Evolutionary conservation across 2,113 vertebrate species (phyloP).

Genomic region (Atractosteus spatula): DNA sequence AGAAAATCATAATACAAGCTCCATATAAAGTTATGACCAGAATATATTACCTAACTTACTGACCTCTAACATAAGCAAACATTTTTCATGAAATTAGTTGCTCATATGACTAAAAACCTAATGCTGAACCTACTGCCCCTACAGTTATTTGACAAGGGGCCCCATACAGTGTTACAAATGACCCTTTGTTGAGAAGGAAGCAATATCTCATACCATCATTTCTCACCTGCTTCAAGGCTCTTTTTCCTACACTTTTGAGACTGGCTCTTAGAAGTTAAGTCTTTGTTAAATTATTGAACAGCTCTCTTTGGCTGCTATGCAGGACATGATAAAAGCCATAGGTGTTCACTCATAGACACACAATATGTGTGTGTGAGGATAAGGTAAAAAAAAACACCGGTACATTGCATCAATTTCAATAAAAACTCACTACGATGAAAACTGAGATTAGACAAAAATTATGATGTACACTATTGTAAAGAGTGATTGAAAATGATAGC

Average conservation of each 20-base stretch:
- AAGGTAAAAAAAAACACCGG: too few species aligned
- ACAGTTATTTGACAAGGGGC: conserved; percentile 14
- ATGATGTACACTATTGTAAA: too few species aligned
- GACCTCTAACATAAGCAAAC: conserved; percentile 18
- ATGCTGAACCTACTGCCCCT: conserved; percentile 10
- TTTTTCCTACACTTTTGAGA: conserved; percentile 45
- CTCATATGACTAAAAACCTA: conserved; percentile 11
- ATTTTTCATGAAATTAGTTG: conserved; percentile 20
- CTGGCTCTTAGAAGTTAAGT: conserved; percentile 64
- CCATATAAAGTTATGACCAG: conserved; percentile 1
- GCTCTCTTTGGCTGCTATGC: conserved; percentile 56
- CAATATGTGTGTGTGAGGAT: too few species aligned
- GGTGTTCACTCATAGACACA: background rate
- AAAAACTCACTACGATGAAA: too few species aligned
- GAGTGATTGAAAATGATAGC: too few species aligned
- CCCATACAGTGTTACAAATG: conserved; percentile 26
- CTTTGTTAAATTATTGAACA: conserved; percentile 78
- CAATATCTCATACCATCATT: conserved; percentile 38
- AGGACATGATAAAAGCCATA: conserved; percentile 60
- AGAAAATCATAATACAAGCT: conserved; percentile 37
- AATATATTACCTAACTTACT: conserved; percentile 11
- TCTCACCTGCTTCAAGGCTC: conserved; percentile 61
- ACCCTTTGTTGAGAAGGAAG: conserved; percentile 32
- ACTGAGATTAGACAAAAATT: too few species aligned
- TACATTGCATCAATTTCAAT: too few species aligned